A percentile compares a stretch with the other conserved stretches of the same genome.
These are phyloP conservation scores for Sisyra terminalis DNA, from an alignment of 2,888 invertebrate species.

Conservation along the genomic window DNA sequence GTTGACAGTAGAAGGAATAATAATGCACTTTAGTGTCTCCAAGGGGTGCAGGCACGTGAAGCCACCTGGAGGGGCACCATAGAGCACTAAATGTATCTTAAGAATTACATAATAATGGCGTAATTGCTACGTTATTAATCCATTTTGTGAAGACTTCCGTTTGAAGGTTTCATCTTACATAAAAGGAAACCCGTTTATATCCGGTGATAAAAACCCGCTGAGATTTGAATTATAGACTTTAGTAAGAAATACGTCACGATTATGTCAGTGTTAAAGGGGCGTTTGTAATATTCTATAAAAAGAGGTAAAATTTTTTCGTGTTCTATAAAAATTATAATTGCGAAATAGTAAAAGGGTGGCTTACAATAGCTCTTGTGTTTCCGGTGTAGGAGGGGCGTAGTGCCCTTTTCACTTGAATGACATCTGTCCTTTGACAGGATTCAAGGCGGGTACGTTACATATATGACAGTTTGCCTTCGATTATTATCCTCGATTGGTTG, in stretches of 20 bases:
- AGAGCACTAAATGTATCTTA: background rate
- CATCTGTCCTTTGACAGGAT: background rate
- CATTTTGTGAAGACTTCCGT: background rate
- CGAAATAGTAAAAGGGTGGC: background rate
- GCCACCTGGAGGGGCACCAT: background rate
- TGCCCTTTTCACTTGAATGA: background rate
- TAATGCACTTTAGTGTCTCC: no score
- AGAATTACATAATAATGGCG: background rate
- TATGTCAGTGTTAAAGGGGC: background rate
- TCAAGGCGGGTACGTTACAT: background rate
- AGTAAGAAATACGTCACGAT: background rate
- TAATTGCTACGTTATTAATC: conserved; percentile 1
- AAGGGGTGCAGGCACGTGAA: no score
- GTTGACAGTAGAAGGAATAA: no score
- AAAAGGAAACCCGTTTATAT: background rate
- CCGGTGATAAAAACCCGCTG: conserved; percentile 2
- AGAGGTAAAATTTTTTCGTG: background rate
- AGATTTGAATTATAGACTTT: background rate
- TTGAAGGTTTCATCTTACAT: conserved; percentile 1
- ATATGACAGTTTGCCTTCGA: background rate
- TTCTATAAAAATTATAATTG: background rate
- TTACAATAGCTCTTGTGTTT: background rate
- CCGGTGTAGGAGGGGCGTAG: conserved; percentile 2
- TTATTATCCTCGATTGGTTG: background rate
- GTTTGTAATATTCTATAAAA: background rate